Conservation (phyloP, 2,797 vertebrate species). For the Aphelocoma californica region DNA sequence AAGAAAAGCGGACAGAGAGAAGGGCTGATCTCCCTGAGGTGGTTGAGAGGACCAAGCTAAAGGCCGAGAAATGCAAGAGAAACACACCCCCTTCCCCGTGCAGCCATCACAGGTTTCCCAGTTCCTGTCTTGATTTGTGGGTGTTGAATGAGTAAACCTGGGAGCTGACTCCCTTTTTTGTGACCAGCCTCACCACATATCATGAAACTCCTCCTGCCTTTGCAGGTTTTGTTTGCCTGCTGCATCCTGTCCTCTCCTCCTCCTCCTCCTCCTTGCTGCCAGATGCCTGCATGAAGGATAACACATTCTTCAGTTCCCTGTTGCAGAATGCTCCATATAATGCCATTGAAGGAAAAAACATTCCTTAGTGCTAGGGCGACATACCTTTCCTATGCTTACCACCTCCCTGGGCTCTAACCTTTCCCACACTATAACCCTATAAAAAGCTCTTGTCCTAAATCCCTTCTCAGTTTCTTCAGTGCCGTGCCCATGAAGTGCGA, state of each 20-base stretch:
- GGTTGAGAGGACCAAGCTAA: background rate
- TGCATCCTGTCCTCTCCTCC: background rate
- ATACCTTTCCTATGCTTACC: background rate
- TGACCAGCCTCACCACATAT: background rate
- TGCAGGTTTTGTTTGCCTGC: background rate
- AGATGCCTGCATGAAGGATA: background rate
- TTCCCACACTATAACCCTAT: background rate
- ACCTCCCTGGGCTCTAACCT: background rate
- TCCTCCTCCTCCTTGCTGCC: background rate
- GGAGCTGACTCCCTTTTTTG: background rate
- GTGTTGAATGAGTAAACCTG: background rate
- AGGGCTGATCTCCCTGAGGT: background rate
- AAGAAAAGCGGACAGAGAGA: background rate
- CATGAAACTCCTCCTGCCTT: background rate
- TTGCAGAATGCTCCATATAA: background rate
- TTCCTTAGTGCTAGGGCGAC: background rate
- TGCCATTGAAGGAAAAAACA: background rate
- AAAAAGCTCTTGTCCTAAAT: background rate
- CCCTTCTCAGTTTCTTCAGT: background rate
- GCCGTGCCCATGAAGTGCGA: background rate
- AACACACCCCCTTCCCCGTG: background rate
- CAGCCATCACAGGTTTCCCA: background rate
- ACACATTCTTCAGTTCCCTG: background rate
- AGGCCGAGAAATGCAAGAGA: background rate
- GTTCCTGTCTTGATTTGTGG: background rate